Percentiles rank a stretch among this genome's conserved stretches.
These are phyloP conservation scores for Prolemur simus DNA, from an alignment of 2,113 vertebrate species.

Conservation along the genomic window DNA sequence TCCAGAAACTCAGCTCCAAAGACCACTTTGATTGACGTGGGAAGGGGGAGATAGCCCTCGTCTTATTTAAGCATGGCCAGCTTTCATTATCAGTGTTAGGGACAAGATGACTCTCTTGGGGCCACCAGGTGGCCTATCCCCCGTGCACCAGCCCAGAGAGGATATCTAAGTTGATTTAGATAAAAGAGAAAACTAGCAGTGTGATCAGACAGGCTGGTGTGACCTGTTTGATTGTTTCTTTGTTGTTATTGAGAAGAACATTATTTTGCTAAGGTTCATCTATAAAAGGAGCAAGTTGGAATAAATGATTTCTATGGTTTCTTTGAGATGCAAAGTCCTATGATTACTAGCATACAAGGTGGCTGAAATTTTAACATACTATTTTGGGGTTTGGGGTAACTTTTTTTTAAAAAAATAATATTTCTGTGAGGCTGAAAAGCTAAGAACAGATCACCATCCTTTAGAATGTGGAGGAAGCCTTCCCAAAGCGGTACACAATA, in stretches of 20 bases:
- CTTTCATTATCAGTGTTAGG: no score
- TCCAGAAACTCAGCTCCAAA: background rate
- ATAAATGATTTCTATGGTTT: constrained; percentile 2
- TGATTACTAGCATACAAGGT: background rate
- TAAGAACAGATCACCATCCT: background rate
- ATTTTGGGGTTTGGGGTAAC: background rate
- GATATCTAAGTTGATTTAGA: background rate
- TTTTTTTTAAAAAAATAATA: background rate
- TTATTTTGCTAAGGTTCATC: background rate
- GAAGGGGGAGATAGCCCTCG: no score
- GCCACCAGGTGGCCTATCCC: no score
- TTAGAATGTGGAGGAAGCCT: background rate
- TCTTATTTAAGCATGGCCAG: no score
- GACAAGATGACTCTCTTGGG: no score
- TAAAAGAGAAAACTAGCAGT: background rate
- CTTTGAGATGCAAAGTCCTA: background rate
- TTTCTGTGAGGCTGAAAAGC: background rate
- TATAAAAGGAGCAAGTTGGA: background rate
- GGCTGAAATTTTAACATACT: background rate
- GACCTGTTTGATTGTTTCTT: background rate
- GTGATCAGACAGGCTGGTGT: background rate
- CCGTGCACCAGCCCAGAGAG: no score
- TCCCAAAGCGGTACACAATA: background rate
- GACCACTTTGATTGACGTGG: background rate
- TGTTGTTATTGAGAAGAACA: background rate